A percentile compares a stretch with the other conserved stretches of the same genome.
Conservation (phyloP, 2,888 invertebrate species). For the Aethes cnicana region DNA sequence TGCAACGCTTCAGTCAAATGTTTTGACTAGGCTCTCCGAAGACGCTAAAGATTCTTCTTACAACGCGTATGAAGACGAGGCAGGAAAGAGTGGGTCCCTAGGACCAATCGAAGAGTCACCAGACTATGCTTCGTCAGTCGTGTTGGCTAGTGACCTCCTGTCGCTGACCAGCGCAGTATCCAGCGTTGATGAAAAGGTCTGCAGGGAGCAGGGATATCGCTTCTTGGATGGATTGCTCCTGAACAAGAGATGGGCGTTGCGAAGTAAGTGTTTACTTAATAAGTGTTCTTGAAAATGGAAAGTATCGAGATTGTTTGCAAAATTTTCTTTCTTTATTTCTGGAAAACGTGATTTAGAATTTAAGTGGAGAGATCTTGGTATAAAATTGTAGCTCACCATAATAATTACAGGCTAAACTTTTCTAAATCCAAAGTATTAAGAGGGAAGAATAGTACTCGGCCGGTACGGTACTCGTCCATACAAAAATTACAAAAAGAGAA, state of each 20-base stretch:
- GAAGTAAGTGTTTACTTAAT: conserved; percentile 67
- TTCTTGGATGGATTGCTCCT: conserved; percentile 73
- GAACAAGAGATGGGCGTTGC: conserved; percentile 81
- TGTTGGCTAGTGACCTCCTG: conserved; percentile 73
- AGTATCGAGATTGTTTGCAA: too few species aligned
- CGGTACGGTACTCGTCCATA: too few species aligned
- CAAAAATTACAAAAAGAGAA: too few species aligned
- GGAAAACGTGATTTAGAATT: too few species aligned
- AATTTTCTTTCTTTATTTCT: too few species aligned
- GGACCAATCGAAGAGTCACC: conserved; percentile 68
- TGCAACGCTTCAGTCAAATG: conserved; percentile 30
- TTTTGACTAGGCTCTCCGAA: conserved; percentile 21
- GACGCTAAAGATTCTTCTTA: conserved; percentile 37
- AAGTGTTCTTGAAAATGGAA: too few species aligned
- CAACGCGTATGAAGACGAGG: conserved; percentile 47
- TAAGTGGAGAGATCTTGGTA: too few species aligned
- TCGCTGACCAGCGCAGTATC: conserved; percentile 74
- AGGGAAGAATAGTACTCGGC: too few species aligned
- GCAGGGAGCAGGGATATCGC: conserved; percentile 74
- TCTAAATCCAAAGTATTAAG: too few species aligned
- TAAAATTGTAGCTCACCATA: too few species aligned
- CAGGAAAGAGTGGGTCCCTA: conserved; percentile 42
- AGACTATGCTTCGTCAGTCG: conserved; percentile 75
- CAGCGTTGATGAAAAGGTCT: conserved; percentile 67
- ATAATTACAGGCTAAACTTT: too few species aligned